These are phyloP conservation scores for Hycleus phaleratus DNA, from an alignment of 1,140 invertebrate species.

Conservation along the genomic window DNA sequence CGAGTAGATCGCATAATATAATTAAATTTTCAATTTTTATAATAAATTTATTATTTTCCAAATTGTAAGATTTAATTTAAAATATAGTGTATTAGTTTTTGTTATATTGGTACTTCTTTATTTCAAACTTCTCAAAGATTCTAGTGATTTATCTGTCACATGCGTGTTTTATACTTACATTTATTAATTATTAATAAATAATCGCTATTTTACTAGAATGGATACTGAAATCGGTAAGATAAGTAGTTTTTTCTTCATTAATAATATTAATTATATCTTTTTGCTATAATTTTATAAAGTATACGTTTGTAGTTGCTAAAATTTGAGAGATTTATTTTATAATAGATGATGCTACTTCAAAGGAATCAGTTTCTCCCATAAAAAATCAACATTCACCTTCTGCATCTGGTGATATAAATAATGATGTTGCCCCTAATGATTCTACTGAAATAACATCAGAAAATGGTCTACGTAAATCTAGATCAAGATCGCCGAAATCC, in stretches of 20 bases:
- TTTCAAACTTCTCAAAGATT: slow-evolving; percentile 4
- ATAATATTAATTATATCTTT: too few species aligned
- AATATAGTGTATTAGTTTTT: neutral
- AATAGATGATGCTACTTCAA: neutral
- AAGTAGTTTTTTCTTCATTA: too few species aligned
- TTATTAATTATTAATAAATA: neutral
- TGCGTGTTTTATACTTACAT: neutral
- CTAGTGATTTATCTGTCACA: slow-evolving; percentile 3
- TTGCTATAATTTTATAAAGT: too few species aligned
- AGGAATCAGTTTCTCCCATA: neutral
- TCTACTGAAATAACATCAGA: neutral
- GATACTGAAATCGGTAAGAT: too few species aligned
- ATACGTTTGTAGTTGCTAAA: too few species aligned
- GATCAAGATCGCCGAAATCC: slow-evolving; percentile 5
- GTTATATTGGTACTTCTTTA: too few species aligned
- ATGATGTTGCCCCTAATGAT: too few species aligned
- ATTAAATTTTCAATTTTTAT: too few species aligned
- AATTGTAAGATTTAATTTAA: neutral
- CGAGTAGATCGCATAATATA: too few species aligned
- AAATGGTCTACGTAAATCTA: slow-evolving; percentile 3
- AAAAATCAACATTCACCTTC: neutral
- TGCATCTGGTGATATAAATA: too few species aligned
- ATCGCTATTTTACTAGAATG: too few species aligned
- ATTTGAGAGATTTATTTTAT: too few species aligned
- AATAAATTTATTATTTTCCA: neutral